Conservation (phyloP, 2,888 invertebrate genomes). For the Protophormia terraenovae region DNA sequence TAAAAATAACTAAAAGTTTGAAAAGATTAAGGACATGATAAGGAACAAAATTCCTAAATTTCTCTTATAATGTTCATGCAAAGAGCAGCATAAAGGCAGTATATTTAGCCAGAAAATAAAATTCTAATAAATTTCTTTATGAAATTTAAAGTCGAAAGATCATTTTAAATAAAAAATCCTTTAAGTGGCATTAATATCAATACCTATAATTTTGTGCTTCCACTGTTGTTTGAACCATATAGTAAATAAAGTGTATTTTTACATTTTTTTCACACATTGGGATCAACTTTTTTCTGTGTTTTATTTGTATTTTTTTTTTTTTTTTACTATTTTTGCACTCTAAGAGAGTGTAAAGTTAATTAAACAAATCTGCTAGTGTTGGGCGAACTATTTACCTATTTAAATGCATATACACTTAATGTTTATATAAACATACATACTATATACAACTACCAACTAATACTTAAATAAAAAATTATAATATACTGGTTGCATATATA, state of each 20-base stretch:
- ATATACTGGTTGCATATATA: constrained; percentile 41
- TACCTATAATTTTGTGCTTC: too few relatives aligned
- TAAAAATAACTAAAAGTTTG: too few relatives aligned
- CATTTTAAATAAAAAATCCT: too few relatives aligned
- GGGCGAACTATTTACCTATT: constrained; percentile 64
- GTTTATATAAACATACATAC: background rate
- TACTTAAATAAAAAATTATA: constrained; percentile 12
- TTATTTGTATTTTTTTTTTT: constrained; percentile 66
- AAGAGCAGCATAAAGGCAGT: too few relatives aligned
- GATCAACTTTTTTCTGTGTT: constrained; percentile 75
- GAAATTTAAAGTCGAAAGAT: too few relatives aligned
- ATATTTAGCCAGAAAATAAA: too few relatives aligned
- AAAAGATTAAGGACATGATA: too few relatives aligned
- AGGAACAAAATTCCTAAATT: too few relatives aligned
- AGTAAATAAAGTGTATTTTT: constrained; percentile 31
- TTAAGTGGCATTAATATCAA: too few relatives aligned
- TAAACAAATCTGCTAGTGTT: constrained; percentile 66
- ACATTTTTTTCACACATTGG: constrained; percentile 77
- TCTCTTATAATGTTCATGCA: too few relatives aligned
- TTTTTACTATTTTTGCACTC: constrained; percentile 30
- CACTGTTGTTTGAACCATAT: too few relatives aligned
- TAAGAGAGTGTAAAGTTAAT: constrained; percentile 69
- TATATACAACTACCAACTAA: background rate
- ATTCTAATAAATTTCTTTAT: too few relatives aligned
- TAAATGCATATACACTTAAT: constrained; percentile 36